A percentile compares a stretch with the other conserved stretches of the same genome.
Evolutionary conservation across 2,797 vertebrate genomes (phyloP).

Genomic region (Typhlichthys subterraneus): DNA sequence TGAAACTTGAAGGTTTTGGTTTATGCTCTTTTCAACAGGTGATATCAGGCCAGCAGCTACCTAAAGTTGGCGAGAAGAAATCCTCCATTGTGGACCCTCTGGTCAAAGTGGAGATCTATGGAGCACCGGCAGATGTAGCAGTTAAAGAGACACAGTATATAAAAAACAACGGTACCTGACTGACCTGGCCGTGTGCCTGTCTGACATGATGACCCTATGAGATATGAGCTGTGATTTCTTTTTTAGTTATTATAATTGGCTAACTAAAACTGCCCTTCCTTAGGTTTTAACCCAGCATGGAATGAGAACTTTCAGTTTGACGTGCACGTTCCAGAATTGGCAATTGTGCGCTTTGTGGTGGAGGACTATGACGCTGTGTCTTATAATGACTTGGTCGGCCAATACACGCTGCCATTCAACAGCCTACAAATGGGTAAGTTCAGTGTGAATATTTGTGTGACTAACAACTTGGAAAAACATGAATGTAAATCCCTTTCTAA

Average conservation of each 20-base stretch:
- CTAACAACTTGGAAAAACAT: too few relatives aligned
- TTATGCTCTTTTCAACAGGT: constrained; percentile 70
- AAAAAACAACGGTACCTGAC: constrained; percentile 86
- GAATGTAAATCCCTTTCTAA: too few relatives aligned
- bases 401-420: constrained; percentile 88
- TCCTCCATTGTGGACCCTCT: constrained; percentile 89
- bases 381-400: constrained; percentile 89
- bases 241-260: not conserved
- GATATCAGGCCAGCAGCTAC: constrained; percentile 93
- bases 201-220: not conserved
- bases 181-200: not conserved
- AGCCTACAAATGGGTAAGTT: constrained; percentile 89
- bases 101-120: constrained; percentile 86
- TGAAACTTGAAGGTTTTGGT: not conserved
- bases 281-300: constrained; percentile 93
- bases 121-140: constrained; percentile 80
- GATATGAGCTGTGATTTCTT: not conserved
- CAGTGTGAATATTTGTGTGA: not conserved
- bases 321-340: constrained; percentile 86
- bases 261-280: not conserved
- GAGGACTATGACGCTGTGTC: constrained; percentile 87
- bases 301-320: constrained; percentile 87
- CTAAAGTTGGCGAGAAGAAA: constrained; percentile 88
- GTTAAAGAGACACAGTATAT: constrained; percentile 77
- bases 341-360: constrained; percentile 88